Evolutionary conservation across 2,888 invertebrate species (phyloP), one percentile per base, ranked within the genome.

Genomic region (Brachyopa scutellaris): DNA sequence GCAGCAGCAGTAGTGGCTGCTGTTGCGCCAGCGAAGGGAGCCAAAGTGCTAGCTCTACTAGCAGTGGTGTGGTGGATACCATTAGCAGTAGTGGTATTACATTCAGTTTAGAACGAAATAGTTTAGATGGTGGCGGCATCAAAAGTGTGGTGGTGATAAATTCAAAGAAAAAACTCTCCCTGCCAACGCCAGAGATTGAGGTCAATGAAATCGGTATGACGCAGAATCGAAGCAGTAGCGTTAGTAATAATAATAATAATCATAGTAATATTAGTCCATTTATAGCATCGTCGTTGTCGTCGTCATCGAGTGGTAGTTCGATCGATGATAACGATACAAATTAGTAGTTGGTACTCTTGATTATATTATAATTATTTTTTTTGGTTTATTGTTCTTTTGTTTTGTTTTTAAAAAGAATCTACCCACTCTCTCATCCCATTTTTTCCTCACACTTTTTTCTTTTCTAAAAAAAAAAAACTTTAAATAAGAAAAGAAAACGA

Each of bases 1-100:
- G 80, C 55, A 85, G 85, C 47, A 85, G 86, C 47, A 86, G 85
- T 49, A 85, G 84, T 49, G 85, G 84, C 61, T 85, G 84, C 26
- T 84, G 84, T 53, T 84, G 76, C 74, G 53, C 83, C 69, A 85
- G 85, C 59, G 85, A 85, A 42, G 82, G 78, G 38, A 85, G 84
- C 45, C 80, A 85, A 76, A 86, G 84, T 51, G 80, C 83, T 73
- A 84, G 85, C 77, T 85, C 84, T 17, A 79, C 66, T 19, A 85
- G 84, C 57, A 85, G 84, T 53, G 85, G 83, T 77, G 33, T 77
- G 15, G 64, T 59, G 21, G 76, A 82, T 70, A 53, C 59, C 51
- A 66, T 57, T 7, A 70, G 53, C 40, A 82, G 70, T 57, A 72
- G 64, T 61, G 70, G 70, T 42, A 82, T 49, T 8, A 36, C 70